Evolutionary conservation across 2,113 vertebrate genomes (phyloP), one percentile per base, ranked within the genome.

Genomic region (Syrrhaptes paradoxus): DNA sequence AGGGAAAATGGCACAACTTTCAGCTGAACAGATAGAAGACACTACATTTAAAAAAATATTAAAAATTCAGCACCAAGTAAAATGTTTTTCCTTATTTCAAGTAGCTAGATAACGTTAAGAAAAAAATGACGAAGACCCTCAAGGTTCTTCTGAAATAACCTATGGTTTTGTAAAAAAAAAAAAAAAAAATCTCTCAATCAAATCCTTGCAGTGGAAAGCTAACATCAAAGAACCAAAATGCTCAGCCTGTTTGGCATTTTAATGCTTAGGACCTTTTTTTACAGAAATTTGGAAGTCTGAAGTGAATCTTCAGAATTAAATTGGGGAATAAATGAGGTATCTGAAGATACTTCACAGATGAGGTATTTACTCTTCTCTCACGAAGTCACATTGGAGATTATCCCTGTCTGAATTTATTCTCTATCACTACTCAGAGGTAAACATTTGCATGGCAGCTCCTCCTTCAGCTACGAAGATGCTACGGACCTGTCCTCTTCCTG

Each of bases 351-450:
- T 54, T 41, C 3, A 34, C 32, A 86, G 34, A 77, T 4, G 2
- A 11, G 29, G 3, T 9, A 66, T 25, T 63, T 43, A 52, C 45
- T 57, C 54, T 51, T 88, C 59, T 85, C 85, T 78, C n/a, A 17
- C 8, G 0, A 75, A 58, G n/a, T 20, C 46, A 4, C 15, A 13
- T 2, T 24, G 71, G 76, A 75, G 66, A 52, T 4, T 1, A 51
- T 14, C 59, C 71, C 38, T 72, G 31, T 8, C 70, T 57, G 13
- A n/a, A 52, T 28, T 77, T 65, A 71, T 65, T 74, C 32, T 38
- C 66, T 85, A 38, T 26, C 24, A 28, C 65, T 89, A 24, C 34
- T 80, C 13, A 7, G n/a, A 78, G 54, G 29, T 11, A 36, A 87
- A 38, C 11, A 34, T 31, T 38, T 45, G 36, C n/a, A 29, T 7